A percentile compares a stretch with the other conserved stretches of the same genome.
Evolutionary conservation across 2,888 invertebrate species (phyloP).

Genomic region (Ditula angustiorana): DNA sequence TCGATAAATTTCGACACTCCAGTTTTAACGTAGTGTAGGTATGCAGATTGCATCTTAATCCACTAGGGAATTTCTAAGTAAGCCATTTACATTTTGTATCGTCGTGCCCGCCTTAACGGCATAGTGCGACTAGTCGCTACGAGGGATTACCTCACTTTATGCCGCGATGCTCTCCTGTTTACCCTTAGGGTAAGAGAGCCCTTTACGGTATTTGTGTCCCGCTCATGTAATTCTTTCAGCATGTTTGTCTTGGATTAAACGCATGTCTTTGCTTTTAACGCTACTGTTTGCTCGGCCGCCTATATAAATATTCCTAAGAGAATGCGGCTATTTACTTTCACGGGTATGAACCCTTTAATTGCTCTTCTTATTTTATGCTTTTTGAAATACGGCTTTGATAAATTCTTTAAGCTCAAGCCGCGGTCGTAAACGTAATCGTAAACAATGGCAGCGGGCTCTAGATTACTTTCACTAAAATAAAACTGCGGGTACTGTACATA

Average conservation of each 20-base stretch:
- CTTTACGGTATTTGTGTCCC: constrained; percentile 74
- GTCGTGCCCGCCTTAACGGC: constrained; percentile 69
- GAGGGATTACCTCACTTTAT: constrained; percentile 77
- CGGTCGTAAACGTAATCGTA: constrained; percentile 69
- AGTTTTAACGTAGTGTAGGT: constrained; percentile 58
- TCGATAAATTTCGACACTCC: constrained; percentile 23
- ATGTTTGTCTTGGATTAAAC: constrained; percentile 82
- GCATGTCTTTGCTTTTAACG: constrained; percentile 81
- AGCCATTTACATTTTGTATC: constrained; percentile 73
- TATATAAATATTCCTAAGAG: constrained; percentile 77
- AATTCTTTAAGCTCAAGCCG: constrained; percentile 60
- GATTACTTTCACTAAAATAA: constrained; percentile 59
- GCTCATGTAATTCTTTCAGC: constrained; percentile 77
- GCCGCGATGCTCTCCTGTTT: constrained; percentile 65
- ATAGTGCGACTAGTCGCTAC: constrained; percentile 61
- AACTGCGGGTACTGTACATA: constrained; percentile 37
- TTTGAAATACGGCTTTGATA: constrained; percentile 73
- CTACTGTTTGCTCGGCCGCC: constrained; percentile 78
- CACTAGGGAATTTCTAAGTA: constrained; percentile 67
- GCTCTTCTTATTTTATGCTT: constrained; percentile 75
- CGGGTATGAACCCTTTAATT: constrained; percentile 78
- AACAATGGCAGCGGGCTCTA: constrained; percentile 58
- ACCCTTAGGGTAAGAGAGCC: constrained; percentile 63
- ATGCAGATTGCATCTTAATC: constrained; percentile 71
- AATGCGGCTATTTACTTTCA: constrained; percentile 72